Conservation (phyloP, 2,797 vertebrate genomes). For the Aeoliscus strigatus region DNA sequence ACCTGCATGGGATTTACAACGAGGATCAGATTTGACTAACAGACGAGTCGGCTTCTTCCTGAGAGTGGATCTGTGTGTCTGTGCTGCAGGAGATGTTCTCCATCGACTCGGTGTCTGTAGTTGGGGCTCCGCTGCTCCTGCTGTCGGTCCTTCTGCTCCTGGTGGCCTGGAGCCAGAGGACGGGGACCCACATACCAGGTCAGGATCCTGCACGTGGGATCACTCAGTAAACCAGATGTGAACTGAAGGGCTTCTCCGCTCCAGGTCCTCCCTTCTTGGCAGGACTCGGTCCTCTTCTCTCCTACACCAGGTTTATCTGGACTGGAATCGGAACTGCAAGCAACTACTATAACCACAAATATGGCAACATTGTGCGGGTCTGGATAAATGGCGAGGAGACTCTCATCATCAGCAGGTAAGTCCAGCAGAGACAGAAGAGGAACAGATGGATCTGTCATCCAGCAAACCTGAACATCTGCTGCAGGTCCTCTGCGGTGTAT, state of each 20-base stretch:
- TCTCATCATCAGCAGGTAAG: slow-evolving; percentile 88
- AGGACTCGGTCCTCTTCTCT: slow-evolving; percentile 87
- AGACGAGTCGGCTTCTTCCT: slow-evolving; percentile 11
- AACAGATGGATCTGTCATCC: background rate
- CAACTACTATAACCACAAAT: slow-evolving; percentile 92
- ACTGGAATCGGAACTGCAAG: slow-evolving; percentile 89
- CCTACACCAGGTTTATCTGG: slow-evolving; percentile 88
- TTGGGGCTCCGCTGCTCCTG: slow-evolving; percentile 70
- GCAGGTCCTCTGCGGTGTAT: slow-evolving; percentile 84
- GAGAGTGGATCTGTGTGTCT: background rate
- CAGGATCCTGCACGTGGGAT: slow-evolving; percentile 17
- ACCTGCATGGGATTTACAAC: slow-evolving; percentile 18
- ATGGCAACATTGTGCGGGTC: slow-evolving; percentile 86
- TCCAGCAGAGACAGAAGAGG: background rate
- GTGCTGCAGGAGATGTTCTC: slow-evolving; percentile 55
- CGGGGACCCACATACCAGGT: slow-evolving; percentile 81
- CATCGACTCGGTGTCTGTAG: slow-evolving; percentile 48
- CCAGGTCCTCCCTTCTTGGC: slow-evolving; percentile 86
- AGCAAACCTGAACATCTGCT: slow-evolving; percentile 2
- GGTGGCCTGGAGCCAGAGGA: slow-evolving; percentile 66
- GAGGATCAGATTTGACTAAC: slow-evolving; percentile 70
- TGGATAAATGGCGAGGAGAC: slow-evolving; percentile 96
- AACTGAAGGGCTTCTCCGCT: no score
- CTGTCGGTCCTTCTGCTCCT: slow-evolving; percentile 74
- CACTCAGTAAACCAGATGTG: background rate